phyloP scores from a whole-genome alignment of 2,113 vertebrate species.

The Ceuthmochares aereus region DNA sequence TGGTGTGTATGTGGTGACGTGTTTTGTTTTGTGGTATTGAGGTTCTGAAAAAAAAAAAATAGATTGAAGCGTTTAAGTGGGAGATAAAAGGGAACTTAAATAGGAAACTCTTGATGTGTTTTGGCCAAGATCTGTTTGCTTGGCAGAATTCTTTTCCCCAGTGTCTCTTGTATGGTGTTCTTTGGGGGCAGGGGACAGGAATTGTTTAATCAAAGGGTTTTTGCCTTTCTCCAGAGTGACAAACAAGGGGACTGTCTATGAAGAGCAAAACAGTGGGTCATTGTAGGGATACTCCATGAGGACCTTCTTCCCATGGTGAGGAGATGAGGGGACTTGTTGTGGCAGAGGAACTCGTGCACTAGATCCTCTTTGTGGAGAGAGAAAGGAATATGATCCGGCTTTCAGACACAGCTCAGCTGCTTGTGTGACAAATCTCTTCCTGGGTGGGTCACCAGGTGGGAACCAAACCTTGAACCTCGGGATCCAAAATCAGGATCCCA shows the following conservation, averaged over 20 bases:
- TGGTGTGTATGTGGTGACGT: constrained; percentile 30
- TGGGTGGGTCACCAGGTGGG: constrained; percentile 25
- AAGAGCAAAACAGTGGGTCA: constrained; percentile 35
- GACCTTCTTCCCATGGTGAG: constrained; percentile 7
- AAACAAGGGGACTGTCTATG: constrained; percentile 52
- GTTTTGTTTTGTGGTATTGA: constrained; percentile 51
- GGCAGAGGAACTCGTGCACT: not conserved
- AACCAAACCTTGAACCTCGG: constrained; percentile 44
- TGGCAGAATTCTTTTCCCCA: constrained; percentile 47
- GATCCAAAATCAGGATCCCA: not conserved
- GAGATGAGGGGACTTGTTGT: not conserved
- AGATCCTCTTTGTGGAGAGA: constrained; percentile 29
- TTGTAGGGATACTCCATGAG: not conserved
- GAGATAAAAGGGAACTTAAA: constrained; percentile 56
- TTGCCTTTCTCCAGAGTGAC: constrained; percentile 58
- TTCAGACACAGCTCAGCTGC: constrained; percentile 38
- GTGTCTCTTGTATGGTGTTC: constrained; percentile 67
- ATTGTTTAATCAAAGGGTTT: constrained; percentile 54
- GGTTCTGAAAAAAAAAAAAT: constrained; percentile 39
- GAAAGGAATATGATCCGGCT: constrained; percentile 26
- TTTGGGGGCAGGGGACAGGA: constrained; percentile 56
- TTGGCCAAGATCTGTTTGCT: constrained; percentile 60
- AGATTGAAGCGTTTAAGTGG: constrained; percentile 35
- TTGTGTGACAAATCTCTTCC: constrained; percentile 24
- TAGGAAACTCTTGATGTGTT: constrained; percentile 60